A percentile compares a stretch with the other conserved stretches of the same genome.
Conservation (phyloP, 2,113 vertebrate genomes). For the Anarhynchus alexandrinus region DNA sequence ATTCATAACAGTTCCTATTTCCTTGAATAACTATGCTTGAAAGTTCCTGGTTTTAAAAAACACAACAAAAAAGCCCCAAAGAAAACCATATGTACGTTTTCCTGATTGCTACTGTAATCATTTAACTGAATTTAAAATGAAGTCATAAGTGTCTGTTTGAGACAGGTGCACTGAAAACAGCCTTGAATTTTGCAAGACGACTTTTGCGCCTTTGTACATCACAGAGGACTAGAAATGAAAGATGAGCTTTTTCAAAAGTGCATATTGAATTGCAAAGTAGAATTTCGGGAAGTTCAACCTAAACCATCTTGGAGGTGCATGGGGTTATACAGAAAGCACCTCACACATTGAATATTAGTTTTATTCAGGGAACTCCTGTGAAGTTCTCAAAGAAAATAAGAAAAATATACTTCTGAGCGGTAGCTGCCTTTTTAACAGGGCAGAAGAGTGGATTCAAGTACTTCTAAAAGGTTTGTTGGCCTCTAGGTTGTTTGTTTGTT, state of each 20-base stretch:
- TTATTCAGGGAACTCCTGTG: neutral
- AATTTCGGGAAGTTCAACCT: neutral
- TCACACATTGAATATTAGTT: neutral
- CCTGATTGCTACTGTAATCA: neutral
- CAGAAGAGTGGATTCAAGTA: neutral
- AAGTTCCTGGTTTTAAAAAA: neutral
- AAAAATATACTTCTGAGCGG: neutral
- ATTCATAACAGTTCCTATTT: neutral
- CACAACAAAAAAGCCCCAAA: neutral
- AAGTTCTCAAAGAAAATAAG: neutral
- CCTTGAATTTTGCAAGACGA: neutral
- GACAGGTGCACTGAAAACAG: neutral
- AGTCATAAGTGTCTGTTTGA: neutral
- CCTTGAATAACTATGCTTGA: neutral
- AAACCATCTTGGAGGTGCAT: neutral
- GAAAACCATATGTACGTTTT: neutral
- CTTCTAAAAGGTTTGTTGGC: neutral
- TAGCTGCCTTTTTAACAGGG: neutral
- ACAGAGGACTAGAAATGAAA: neutral
- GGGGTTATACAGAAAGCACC: neutral
- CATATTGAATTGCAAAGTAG: neutral
- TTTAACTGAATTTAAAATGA: neutral
- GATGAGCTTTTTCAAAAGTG: neutral
- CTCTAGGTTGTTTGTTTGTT: neutral
- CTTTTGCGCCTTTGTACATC: neutral